Base-by-base conservation (phyloP, 2,888 invertebrate genomes). In the Masnerella sp. region DNA sequence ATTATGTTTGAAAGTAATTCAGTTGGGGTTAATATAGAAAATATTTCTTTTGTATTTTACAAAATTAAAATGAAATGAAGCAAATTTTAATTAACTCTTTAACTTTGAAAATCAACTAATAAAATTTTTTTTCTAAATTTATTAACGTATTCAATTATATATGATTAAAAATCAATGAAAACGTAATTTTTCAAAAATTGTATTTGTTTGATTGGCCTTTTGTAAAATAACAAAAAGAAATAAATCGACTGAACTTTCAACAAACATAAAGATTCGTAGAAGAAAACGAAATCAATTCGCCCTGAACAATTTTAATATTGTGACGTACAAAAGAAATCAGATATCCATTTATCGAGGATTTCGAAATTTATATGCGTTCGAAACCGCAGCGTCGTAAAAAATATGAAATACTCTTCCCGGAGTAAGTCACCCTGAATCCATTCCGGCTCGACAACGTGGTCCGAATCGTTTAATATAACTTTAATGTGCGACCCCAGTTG, bases 401-500 rank as follows among this genome's bases (percentile, higher is more conserved):
- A 51, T 56, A 72, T 52, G 71, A 54, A 65, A 59, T 40, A 34
- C 47, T 52, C 43, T 51, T 58, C 51, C 58, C 30, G 43, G 51
- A 58, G 52, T 38, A 67, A 73, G 70, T 70, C 73, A 67, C 47
- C 58, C 64, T n/a, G 64, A 64, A 73, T 74, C 68, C 62, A 62
- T 64, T 64, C 45, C 56, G 54, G 65, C 61, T 62, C 74, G 68
- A 72, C 68, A 72, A 59, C 74, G 65, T 43, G 68, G 70, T 62
- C 64, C 54, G 70, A 71, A 74, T 74, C 74, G 68, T 72, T 72
- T 69, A 74, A 74, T 76, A 76, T 76, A 72, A 76, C 71, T 76
- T 72, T 67, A 72, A 72, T 76, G 74, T 71, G 43, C 69, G 69
- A 75, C 71, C 70, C 71, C 69, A 76, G 79, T 80, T 81, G 81